Evolutionary conservation across 2,797 vertebrate genomes (phyloP).

Genomic region (Falco berigora): DNA sequence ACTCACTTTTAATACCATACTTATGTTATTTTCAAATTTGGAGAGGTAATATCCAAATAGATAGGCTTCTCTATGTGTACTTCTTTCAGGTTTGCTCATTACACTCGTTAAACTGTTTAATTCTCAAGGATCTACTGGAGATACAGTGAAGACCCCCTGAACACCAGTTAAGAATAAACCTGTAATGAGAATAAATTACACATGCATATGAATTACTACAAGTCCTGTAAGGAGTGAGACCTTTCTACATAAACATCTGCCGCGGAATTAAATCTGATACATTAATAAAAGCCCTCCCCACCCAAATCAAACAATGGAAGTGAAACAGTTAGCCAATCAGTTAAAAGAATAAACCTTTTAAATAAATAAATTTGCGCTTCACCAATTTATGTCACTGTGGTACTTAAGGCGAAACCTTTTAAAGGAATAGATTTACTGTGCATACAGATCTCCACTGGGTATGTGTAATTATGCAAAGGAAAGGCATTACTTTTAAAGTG

Average conservation of each 20-base stretch:
- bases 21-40: neutral
- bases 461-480: slow-evolving; percentile 72
- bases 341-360: slow-evolving; percentile 77
- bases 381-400: slow-evolving; percentile 72
- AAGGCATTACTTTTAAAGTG: slow-evolving; percentile 76
- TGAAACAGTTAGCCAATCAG: slow-evolving; percentile 63
- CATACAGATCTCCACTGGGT: slow-evolving; percentile 68
- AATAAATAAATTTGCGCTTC: slow-evolving; percentile 74
- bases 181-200: slow-evolving; percentile 66
- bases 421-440: slow-evolving; percentile 75
- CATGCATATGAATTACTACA: slow-evolving; percentile 49
- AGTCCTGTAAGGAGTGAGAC: slow-evolving; percentile 39
- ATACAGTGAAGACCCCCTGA: slow-evolving; percentile 19
- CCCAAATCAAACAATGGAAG: slow-evolving; percentile 64
- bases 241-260: slow-evolving; percentile 65
- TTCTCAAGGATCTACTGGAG: slow-evolving; percentile 55
- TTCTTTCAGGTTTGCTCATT: slow-evolving; percentile 30
- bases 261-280: slow-evolving; percentile 64
- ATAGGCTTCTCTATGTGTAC: neutral
- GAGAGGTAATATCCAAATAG: neutral
- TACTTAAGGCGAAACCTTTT: slow-evolving; percentile 75
- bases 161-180: slow-evolving; percentile 65
- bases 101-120: slow-evolving; percentile 37
- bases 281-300: slow-evolving; percentile 53
- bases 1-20: neutral